A percentile compares a stretch with the other conserved stretches of the same genome.
phyloP scores from a whole-genome alignment of 2,888 invertebrate genomes.

The Phengaris alcon region DNA sequence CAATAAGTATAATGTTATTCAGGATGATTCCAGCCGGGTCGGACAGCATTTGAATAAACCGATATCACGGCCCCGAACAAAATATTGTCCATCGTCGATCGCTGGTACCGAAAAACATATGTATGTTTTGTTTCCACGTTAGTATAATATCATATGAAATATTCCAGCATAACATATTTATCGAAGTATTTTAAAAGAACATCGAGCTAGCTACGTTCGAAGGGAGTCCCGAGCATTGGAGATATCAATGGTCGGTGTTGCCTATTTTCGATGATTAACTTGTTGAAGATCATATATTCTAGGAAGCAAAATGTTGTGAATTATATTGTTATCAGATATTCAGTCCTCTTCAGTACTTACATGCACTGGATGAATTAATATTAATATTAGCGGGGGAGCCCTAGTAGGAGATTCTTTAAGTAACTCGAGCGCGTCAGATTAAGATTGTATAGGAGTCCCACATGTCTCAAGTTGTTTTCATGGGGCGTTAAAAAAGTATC shows the following conservation, averaged over 20 bases:
- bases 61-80: slow-evolving; percentile 69
- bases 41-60: slow-evolving; percentile 77
- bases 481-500: too few relatives aligned
- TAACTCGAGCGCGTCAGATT: too few relatives aligned
- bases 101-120: slow-evolving; percentile 57
- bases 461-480: too few relatives aligned
- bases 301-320: neutral
- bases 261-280: neutral
- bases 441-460: too few relatives aligned
- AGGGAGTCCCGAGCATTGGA: neutral
- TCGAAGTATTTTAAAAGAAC: slow-evolving; percentile 1
- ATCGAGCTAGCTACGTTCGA: neutral
- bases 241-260: neutral
- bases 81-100: slow-evolving; percentile 73
- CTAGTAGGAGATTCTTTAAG: too few relatives aligned
- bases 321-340: slow-evolving; percentile 32
- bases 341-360: slow-evolving; percentile 64
- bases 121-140: slow-evolving; percentile 59
- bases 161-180: neutral
- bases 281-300: neutral
- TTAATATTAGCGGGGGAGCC: too few relatives aligned
- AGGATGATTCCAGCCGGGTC: slow-evolving; percentile 76
- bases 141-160: slow-evolving; percentile 55
- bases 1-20: slow-evolving; percentile 78
- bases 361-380: slow-evolving; percentile 76